These are phyloP conservation scores for Ciconia boyciana DNA, from an alignment of 2,113 vertebrate species.

Conservation along the genomic window DNA sequence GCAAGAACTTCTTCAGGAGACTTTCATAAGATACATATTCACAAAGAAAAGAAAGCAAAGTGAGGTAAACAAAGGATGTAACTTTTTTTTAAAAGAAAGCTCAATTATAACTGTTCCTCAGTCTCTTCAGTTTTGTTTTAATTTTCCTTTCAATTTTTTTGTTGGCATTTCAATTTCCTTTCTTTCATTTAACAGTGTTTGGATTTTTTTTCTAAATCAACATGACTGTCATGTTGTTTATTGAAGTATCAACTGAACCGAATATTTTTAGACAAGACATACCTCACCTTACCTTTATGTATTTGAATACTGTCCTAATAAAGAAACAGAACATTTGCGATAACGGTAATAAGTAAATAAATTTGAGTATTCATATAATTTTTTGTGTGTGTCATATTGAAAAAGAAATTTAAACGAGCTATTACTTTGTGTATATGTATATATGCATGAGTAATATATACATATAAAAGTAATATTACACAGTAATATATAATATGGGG, in stretches of 20 bases:
- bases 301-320: neutral
- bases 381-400: neutral
- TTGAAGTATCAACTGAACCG: neutral
- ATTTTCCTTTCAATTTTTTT: neutral
- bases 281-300: neutral
- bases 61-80: conserved; percentile 81
- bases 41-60: conserved; percentile 98
- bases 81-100: neutral
- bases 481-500: conserved; percentile 47
- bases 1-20: conserved; percentile 94
- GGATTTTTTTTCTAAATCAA: neutral
- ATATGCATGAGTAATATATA: conserved; percentile 66
- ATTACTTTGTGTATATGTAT: conserved; percentile 50
- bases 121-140: neutral
- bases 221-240: neutral
- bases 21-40: conserved; percentile 95
- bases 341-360: neutral
- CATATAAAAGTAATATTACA: conserved; percentile 58
- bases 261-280: neutral
- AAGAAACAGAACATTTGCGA: neutral
- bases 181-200: neutral
- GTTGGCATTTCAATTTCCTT: neutral
- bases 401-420: neutral
- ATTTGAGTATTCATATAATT: neutral
- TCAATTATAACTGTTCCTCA: neutral